Evolutionary conservation across 1,140 invertebrate species (phyloP).

Genomic region (Centruroides vittatus): DNA sequence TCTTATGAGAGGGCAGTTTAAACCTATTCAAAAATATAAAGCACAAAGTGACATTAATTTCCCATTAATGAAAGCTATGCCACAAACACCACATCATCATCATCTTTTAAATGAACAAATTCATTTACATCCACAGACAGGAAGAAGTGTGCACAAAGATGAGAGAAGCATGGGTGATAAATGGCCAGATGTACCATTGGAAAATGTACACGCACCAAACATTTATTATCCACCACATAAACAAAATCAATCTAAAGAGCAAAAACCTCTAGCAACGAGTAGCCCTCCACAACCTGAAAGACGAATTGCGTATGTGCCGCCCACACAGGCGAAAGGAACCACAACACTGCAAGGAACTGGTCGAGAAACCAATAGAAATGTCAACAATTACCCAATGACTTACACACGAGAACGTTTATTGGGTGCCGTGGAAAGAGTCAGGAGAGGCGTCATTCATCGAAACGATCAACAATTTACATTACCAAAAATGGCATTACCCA

Average conservation of each 20-base stretch:
- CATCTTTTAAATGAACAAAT: background rate
- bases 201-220: background rate
- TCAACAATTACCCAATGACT: conserved; percentile 20
- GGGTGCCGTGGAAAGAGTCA: conserved; percentile 29
- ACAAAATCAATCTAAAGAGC: background rate
- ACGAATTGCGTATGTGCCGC: background rate
- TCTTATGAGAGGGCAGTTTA: background rate
- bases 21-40: background rate
- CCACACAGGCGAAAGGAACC: background rate
- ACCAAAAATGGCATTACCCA: conserved; percentile 14
- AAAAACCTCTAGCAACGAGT: conserved; percentile 23
- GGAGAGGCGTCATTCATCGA: conserved; percentile 23
- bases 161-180: background rate
- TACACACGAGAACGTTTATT: conserved; percentile 33
- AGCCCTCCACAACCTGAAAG: conserved; percentile 8
- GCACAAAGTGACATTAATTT: background rate
- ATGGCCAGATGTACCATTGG: background rate
- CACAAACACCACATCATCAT: background rate
- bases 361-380: conserved; percentile 19
- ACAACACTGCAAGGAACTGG: conserved; percentile 12
- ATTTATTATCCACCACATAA: background rate
- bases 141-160: background rate
- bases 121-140: background rate
- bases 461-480: background rate
- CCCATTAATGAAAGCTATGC: too few species aligned